Conservation (phyloP, 2,113 vertebrate species). For the Eclectus roratus region DNA sequence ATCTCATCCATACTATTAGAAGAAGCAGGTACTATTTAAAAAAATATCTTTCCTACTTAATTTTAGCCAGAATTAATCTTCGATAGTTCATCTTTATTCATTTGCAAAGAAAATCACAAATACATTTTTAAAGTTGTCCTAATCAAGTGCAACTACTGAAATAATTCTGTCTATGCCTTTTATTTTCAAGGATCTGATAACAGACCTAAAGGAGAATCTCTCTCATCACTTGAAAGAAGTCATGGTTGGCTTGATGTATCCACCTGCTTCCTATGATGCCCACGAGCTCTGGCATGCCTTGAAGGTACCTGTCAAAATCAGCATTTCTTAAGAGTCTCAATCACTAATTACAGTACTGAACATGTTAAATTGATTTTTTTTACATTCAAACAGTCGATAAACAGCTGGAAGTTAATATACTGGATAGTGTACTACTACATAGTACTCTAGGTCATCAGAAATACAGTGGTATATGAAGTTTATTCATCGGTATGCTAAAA, state of each 20-base stretch:
- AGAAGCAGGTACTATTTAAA: not conserved
- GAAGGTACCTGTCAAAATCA: constrained; percentile 69
- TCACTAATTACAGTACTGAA: not conserved
- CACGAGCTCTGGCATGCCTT: constrained; percentile 82
- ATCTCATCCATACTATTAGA: not conserved
- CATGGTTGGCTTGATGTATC: constrained; percentile 80
- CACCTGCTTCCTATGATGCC: constrained; percentile 75
- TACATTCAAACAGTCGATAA: not conserved
- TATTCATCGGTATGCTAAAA: not conserved
- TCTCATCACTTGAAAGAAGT: constrained; percentile 81
- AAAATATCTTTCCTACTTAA: not conserved
- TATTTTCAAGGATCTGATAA: constrained; percentile 69
- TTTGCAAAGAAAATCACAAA: not conserved
- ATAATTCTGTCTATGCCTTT: not conserved
- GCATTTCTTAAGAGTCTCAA: not conserved
- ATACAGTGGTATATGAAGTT: not conserved
- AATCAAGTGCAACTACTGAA: not conserved
- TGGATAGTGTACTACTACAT: not conserved
- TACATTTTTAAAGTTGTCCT: not conserved
- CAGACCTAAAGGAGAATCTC: constrained; percentile 75
- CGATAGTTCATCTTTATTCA: not conserved
- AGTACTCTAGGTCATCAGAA: not conserved
- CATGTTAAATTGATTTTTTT: not conserved
- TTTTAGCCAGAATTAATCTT: not conserved
- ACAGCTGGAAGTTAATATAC: not conserved